A percentile compares a stretch with the other conserved stretches of the same genome.
Conservation (phyloP, 2,113 vertebrate species). For the Tiliqua scincoides region DNA sequence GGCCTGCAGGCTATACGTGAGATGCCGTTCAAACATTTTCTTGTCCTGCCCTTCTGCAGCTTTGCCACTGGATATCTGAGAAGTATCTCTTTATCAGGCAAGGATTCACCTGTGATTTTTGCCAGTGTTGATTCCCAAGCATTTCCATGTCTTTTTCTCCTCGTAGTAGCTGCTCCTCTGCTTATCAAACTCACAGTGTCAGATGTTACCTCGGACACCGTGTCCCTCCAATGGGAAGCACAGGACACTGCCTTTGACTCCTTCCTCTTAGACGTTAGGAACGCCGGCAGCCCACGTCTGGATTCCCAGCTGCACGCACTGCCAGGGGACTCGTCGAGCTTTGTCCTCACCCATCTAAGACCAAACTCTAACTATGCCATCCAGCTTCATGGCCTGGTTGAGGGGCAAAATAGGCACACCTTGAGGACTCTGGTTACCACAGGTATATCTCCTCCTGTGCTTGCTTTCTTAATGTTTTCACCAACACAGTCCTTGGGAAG, state of each 20-base stretch:
- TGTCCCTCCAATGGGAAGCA: constrained; percentile 82
- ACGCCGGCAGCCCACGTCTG: constrained; percentile 80
- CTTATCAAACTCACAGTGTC: constrained; percentile 86
- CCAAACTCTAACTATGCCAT: constrained; percentile 80
- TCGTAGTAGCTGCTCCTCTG: constrained; percentile 81
- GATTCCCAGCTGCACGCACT: constrained; percentile 79
- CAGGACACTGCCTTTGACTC: constrained; percentile 82
- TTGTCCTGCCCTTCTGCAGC: not conserved
- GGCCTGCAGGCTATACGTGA: not conserved
- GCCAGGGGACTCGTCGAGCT: constrained; percentile 66
- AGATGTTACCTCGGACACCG: constrained; percentile 84
- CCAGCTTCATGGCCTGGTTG: constrained; percentile 82
- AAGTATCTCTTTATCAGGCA: not conserved
- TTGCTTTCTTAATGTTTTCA: constrained; percentile 40
- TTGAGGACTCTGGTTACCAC: constrained; percentile 80
- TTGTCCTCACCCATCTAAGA: constrained; percentile 81
- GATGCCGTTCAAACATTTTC: not conserved
- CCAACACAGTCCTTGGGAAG: constrained; percentile 20
- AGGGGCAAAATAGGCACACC: constrained; percentile 74
- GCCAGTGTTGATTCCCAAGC: constrained; percentile 54
- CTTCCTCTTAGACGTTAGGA: constrained; percentile 88
- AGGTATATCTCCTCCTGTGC: constrained; percentile 73
- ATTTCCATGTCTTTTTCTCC: constrained; percentile 75
- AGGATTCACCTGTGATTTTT: constrained; percentile 4
- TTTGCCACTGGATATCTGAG: not conserved